Percentiles rank a stretch among this genome's conserved stretches.
These are phyloP conservation scores for Motacilla alba DNA, from an alignment of 2,113 vertebrate genomes.

Conservation along the genomic window DNA sequence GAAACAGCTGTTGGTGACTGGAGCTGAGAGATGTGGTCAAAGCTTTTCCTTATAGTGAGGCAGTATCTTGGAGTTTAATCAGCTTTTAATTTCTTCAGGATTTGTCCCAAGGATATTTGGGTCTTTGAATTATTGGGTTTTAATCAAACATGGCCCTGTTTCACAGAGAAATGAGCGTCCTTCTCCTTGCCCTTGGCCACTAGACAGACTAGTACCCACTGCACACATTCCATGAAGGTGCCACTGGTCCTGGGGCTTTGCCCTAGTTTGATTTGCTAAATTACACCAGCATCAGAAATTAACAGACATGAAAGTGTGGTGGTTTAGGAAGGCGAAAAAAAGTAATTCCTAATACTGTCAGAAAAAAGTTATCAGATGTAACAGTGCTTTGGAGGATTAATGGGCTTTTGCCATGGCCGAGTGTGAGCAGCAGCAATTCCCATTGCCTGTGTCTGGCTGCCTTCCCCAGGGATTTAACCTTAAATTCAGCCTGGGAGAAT, in stretches of 20 bases:
- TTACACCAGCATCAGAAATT: neutral
- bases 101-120: neutral
- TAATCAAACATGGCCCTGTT: neutral
- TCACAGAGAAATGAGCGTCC: neutral
- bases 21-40: neutral
- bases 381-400: neutral
- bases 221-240: neutral
- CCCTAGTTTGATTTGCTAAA: neutral
- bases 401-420: neutral
- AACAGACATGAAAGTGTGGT: neutral
- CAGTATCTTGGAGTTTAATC: neutral
- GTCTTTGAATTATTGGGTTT: neutral
- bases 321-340: neutral
- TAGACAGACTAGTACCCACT: neutral
- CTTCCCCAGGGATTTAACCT: neutral
- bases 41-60: neutral
- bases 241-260: neutral
- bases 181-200: neutral
- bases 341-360: neutral
- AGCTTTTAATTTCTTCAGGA: neutral
- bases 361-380: neutral
- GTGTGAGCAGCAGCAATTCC: neutral
- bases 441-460: neutral
- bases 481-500: constrained; percentile 1
- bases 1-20: neutral